Evolutionary conservation across 2,888 invertebrate genomes (phyloP), one percentile per base, ranked within the genome.

Genomic region (Pterostichus niger): DNA sequence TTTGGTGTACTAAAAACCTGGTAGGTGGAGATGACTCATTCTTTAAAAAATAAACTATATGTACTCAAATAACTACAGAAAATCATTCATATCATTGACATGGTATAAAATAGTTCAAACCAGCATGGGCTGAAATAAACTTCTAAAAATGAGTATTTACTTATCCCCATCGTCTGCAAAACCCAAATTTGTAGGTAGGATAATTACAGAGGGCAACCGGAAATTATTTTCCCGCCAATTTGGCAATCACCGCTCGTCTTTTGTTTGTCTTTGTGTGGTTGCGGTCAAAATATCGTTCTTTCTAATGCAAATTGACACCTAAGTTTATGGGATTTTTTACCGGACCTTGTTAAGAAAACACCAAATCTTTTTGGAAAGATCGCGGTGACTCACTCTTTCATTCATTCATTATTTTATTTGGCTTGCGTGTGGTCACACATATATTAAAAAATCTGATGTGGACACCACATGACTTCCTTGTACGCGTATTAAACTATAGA

Each of bases 211-310:
- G 68, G 33, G 13, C 52, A 35, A 33, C 81, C 81, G 81, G 81
- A 81, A 81, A 81, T 81, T 73, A 46, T 24, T 80, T 73, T 54
- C 81, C 73, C 54, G 52, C 68, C 73, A 54, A 61, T 77, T 80
- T 80, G 35, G 49, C 61, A 15, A 13, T 61, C 61, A 61, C 24
- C 24, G 24, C 15, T 49, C 13, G 44, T 75, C 75, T 54, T 75
- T 75, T 75, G 75, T 75, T 75, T 75, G 75, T 49, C 75, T 75
- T 75, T 64, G 35, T 75, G 73, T 15, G 73, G 73, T 46, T 44
- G 75, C 24, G 52, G 75, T 64, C 54, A 13, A 31, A 33, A 24
- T 52, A 31, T 24, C n/a, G 15, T 46, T 46, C 73, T 73, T 73
- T 73, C 49, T 73, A 73, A 73, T 73, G 75, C 75, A 75, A 75